Conservation (phyloP, 2,113 vertebrate species). For the Pelecanoides urinatrix region DNA sequence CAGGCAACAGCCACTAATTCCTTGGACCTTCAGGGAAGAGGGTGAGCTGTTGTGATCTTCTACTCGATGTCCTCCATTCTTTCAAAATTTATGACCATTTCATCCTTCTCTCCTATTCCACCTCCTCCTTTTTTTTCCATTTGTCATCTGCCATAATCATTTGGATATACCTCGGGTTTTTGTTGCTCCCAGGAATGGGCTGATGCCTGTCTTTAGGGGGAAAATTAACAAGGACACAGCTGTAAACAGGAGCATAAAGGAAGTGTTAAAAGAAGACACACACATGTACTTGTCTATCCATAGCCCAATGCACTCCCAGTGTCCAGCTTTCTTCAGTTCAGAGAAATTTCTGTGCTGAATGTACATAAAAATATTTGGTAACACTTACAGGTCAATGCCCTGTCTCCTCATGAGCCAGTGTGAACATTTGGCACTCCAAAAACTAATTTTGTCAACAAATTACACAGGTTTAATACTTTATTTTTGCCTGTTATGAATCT, state of each 20-base stretch:
- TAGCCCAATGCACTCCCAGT: background rate
- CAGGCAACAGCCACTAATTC: background rate
- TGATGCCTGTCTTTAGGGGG: background rate
- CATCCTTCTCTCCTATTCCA: background rate
- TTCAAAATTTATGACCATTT: background rate
- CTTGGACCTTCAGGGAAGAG: background rate
- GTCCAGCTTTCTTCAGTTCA: background rate
- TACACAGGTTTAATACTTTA: background rate
- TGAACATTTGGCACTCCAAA: fast-evolving
- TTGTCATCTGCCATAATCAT: background rate
- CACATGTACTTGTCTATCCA: background rate
- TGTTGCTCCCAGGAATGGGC: background rate
- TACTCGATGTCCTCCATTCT: background rate
- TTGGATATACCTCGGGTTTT: background rate
- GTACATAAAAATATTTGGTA: background rate
- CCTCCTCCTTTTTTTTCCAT: background rate
- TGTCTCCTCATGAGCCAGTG: background rate
- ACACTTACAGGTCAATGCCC: background rate
- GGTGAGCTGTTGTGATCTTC: background rate
- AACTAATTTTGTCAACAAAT: background rate
- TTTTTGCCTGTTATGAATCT: background rate
- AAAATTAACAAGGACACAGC: background rate
- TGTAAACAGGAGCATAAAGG: background rate
- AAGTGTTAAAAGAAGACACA: background rate
- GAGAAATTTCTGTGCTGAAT: background rate